Base-by-base conservation (phyloP, 2,888 invertebrate genomes). In the Plagodis dolabraria region DNA sequence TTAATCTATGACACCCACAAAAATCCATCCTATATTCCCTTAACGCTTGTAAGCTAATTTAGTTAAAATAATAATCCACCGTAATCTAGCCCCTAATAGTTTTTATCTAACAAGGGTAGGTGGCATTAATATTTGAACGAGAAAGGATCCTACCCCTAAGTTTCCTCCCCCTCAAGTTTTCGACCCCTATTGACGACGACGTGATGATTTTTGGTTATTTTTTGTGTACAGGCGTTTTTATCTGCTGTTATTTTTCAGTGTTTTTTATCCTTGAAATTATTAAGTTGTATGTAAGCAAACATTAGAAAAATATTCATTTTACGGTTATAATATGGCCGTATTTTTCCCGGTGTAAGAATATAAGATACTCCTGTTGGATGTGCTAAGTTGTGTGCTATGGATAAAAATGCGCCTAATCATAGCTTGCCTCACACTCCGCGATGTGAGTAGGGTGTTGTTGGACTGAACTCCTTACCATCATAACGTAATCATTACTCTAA, bases 41-140 rank as follows among this genome's bases (percentile, higher is more conserved):
- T 76, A 80, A 74, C 87, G 82, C 80, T 84, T 82, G 85, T 89
- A 89, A 89, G 90, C 89, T 92, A 91, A 92, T 90, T 91, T 86
- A 76, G 88, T 92, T 92, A 92, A 91, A 92, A 90, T 89, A 88
- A 92, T 92, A 92, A 91, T 91, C 91, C 85, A 68, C 85, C 85
- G 80, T 90, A 92, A 90, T 87, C 91, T 87, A 72, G 59, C 74
- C 84, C 86, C 88, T 89, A 89, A 91, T 89, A 89, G 90, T 91
- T 92, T 91, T 91, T 91, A 90, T 90, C 84, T 85, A 75, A 71
- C 76, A 79, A 83, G 40, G 40, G 40, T 40, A 10, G 87, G 87
- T 83, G 75, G 83, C 76, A 86, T 89, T 91, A 92, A 92, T 92
- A 89, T 88, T 90, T 87, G 76, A 88, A 81, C 81, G 79, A 72